phyloP scores from a whole-genome alignment of 2,888 invertebrate genomes.

The Lasioglossum vierecki region DNA sequence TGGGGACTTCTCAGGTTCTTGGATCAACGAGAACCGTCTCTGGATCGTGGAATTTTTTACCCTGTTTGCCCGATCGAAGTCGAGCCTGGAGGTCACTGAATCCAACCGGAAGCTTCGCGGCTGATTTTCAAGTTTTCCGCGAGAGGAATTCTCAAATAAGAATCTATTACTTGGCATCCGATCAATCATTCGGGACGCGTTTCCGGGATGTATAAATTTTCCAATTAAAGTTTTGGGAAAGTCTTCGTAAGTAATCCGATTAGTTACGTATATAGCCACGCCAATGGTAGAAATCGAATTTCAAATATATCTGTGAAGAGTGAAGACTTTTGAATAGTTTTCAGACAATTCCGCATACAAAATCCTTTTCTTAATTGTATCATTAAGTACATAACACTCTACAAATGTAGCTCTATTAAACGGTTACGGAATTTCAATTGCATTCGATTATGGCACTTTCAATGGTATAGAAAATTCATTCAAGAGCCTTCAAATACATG shows the following conservation, averaged over 20 bases:
- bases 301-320: background rate
- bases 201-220: background rate
- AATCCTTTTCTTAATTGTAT: background rate
- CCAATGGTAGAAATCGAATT: background rate
- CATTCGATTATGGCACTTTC: background rate
- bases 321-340: background rate
- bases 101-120: background rate
- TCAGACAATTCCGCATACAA: accelerated
- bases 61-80: background rate
- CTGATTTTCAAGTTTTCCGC: background rate
- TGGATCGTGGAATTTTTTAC: background rate
- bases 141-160: background rate
- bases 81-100: background rate
- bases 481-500: background rate
- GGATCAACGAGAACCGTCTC: background rate
- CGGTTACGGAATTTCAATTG: background rate
- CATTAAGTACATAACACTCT: background rate
- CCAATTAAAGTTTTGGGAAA: background rate
- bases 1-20: background rate
- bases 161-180: background rate
- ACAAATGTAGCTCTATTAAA: background rate
- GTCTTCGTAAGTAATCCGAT: background rate
- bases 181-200: background rate
- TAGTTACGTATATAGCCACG: background rate
- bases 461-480: background rate